These are phyloP conservation scores for Phania funesta DNA, from an alignment of 2,888 invertebrate genomes.

Conservation along the genomic window DNA sequence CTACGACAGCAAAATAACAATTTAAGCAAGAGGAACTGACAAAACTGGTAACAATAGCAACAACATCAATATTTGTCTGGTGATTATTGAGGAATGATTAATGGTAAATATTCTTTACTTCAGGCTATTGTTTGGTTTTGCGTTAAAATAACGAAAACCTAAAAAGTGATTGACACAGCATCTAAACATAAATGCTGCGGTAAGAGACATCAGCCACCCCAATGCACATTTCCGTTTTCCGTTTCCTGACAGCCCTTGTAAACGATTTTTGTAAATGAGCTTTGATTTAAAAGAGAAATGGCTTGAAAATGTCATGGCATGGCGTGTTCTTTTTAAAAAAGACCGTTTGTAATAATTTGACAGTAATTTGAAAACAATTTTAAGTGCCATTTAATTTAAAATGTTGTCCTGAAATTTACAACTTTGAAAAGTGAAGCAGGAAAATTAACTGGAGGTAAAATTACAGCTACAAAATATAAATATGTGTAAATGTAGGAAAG, in stretches of 20 bases:
- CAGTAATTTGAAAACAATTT: slow-evolving; percentile 3
- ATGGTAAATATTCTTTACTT: slow-evolving; percentile 23
- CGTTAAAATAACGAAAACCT: slow-evolving; percentile 4
- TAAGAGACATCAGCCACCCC: not conserved
- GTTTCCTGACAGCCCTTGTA: slow-evolving; percentile 25
- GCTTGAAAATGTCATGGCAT: not conserved
- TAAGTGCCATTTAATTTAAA: not conserved
- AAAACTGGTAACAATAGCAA: slow-evolving; percentile 23
- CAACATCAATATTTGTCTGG: slow-evolving; percentile 47
- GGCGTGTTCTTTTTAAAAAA: too few relatives aligned
- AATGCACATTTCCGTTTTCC: not conserved
- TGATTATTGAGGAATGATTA: slow-evolving; percentile 61
- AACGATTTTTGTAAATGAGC: not conserved
- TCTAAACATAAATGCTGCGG: slow-evolving; percentile 20
- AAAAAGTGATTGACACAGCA: slow-evolving; percentile 25
- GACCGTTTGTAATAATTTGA: too few relatives aligned
- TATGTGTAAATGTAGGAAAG: not conserved
- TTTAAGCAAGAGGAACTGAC: not conserved
- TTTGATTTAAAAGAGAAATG: not conserved
- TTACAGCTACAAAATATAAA: not conserved
- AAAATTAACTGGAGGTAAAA: not conserved
- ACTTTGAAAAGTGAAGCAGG: not conserved
- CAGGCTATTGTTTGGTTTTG: not conserved
- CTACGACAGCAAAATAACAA: not conserved
- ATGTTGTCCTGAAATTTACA: not conserved